Percentiles rank a stretch among this genome's conserved stretches.
Evolutionary conservation across 2,113 vertebrate genomes (phyloP).

Genomic region (Cercocebus atys): DNA sequence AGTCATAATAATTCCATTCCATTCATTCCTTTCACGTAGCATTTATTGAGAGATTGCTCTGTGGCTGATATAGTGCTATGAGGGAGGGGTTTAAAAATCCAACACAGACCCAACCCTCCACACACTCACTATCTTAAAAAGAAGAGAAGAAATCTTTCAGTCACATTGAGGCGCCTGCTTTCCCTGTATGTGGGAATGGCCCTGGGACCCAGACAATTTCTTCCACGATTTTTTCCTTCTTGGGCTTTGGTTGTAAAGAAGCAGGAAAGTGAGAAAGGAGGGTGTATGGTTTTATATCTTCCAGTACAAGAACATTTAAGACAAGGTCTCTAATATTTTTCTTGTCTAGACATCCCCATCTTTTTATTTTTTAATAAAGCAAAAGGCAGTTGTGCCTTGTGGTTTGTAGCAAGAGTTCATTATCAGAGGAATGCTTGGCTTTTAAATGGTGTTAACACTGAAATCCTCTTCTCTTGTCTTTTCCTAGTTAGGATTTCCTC

Average conservation of each 20-base stretch:
- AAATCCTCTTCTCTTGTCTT: slow-evolving; percentile 48
- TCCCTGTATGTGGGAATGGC: neutral
- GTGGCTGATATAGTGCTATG: neutral
- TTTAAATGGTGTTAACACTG: slow-evolving; percentile 49
- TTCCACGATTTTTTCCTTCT: neutral
- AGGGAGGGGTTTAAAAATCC: neutral
- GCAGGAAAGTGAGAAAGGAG: neutral
- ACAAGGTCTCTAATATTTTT: neutral
- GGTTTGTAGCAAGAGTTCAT: slow-evolving; percentile 37
- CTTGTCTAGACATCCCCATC: slow-evolving; percentile 14
- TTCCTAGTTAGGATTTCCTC: slow-evolving; percentile 52
- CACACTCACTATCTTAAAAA: neutral
- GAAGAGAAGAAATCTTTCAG: neutral
- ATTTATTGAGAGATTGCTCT: neutral
- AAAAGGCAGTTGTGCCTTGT: neutral
- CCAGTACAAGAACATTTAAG: neutral
- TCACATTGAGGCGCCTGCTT: neutral
- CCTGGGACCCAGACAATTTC: neutral
- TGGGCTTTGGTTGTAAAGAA: neutral
- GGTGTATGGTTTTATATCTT: neutral
- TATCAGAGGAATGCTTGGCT: slow-evolving; percentile 25
- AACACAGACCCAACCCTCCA: neutral
- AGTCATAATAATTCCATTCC: neutral
- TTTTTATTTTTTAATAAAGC: slow-evolving; percentile 57
- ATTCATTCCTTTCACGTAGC: neutral